Conservation (phyloP, 2,888 invertebrate species). For the Allygus modestus region DNA sequence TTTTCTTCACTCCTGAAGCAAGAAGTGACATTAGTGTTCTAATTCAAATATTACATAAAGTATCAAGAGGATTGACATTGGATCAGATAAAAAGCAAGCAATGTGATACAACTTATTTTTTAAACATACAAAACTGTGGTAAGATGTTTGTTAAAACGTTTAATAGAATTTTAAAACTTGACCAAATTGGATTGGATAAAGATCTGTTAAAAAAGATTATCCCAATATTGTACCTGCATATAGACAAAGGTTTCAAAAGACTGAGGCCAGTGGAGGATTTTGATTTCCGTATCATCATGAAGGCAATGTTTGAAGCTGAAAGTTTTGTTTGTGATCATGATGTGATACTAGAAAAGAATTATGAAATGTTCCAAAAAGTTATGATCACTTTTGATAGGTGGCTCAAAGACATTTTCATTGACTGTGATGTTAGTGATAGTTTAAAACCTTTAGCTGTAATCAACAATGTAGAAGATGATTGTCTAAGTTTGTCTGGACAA, state of each 20-base stretch:
- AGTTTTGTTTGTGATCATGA: slow-evolving; percentile 8
- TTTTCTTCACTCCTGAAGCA: background rate
- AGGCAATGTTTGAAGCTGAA: background rate
- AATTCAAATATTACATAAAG: background rate
- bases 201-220: background rate
- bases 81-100: background rate
- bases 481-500: background rate
- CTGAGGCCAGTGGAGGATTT: background rate
- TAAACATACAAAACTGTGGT: background rate
- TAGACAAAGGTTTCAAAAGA: background rate
- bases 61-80: background rate
- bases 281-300: slow-evolving; percentile 3
- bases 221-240: slow-evolving; percentile 5
- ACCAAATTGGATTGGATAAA: background rate
- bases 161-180: background rate
- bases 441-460: background rate
- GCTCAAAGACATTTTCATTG: background rate
- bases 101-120: background rate
- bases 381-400: background rate
- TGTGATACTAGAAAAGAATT: background rate
- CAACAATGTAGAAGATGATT: background rate
- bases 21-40: background rate
- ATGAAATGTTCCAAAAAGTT: background rate
- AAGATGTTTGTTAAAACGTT: background rate
- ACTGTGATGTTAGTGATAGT: background rate